phyloP scores from a whole-genome alignment of 2,888 invertebrate genomes.

The Lasius fuliginosus region DNA sequence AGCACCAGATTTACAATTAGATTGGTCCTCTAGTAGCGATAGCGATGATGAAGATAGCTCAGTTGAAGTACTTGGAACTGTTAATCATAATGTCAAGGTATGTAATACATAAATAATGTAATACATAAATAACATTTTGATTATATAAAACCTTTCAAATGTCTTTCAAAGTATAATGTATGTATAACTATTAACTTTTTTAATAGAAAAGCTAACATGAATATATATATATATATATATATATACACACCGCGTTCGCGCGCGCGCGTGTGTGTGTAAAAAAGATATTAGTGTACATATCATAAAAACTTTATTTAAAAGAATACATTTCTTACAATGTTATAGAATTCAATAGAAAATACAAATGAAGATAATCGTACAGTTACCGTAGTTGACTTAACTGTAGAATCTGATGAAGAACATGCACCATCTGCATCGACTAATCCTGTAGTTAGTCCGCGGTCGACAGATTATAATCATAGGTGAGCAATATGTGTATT shows the following conservation, averaged over 20 bases:
- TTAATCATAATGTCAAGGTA: conserved; percentile 80
- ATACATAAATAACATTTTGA: neutral
- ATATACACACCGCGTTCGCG: too few species aligned
- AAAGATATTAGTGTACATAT: too few species aligned
- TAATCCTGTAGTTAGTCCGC: conserved; percentile 70
- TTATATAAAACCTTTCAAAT: too few species aligned
- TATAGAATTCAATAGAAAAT: conserved; percentile 70
- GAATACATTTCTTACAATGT: conserved; percentile 9
- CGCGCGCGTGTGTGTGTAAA: too few species aligned
- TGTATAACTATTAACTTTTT: neutral
- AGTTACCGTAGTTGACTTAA: conserved; percentile 88
- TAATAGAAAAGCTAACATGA: neutral
- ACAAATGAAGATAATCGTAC: conserved; percentile 83
- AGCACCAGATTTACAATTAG: conserved; percentile 92
- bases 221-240: too few species aligned
- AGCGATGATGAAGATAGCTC: conserved; percentile 89
- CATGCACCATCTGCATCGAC: conserved; percentile 72
- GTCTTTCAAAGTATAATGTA: neutral
- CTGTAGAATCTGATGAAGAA: conserved; percentile 88
- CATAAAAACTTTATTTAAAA: neutral
- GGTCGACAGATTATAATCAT: conserved; percentile 71
- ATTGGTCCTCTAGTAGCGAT: conserved; percentile 90
- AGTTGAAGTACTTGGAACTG: conserved; percentile 86
- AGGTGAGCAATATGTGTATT: conserved; percentile 69
- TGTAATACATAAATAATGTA: conserved; percentile 2